Evolutionary conservation across 1,140 invertebrate species (phyloP).

Genomic region (Thaumetopoea pityocampa): DNA sequence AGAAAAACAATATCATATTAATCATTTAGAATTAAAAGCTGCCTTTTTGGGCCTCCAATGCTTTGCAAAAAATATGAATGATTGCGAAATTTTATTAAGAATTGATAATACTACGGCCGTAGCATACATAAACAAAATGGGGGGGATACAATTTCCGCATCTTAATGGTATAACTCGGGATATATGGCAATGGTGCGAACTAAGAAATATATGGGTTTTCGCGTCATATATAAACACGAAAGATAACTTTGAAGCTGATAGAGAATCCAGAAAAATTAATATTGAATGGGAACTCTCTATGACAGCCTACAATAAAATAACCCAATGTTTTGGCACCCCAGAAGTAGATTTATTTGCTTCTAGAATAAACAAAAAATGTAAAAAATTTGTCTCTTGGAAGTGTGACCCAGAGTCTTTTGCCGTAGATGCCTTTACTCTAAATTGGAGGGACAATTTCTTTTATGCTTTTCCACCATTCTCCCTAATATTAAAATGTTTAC

Average conservation of each 20-base stretch:
- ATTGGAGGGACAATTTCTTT: conserved; percentile 19
- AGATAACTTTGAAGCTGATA: conserved; percentile 30
- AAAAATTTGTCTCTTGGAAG: conserved; percentile 19
- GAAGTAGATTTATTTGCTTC: conserved; percentile 30
- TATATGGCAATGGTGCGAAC: conserved; percentile 4
- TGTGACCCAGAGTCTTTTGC: conserved; percentile 20
- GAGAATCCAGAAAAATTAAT: conserved; percentile 26
- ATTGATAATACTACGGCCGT: conserved; percentile 8
- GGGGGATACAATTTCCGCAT: neutral
- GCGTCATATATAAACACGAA: conserved; percentile 46
- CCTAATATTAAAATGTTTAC: conserved; percentile 19
- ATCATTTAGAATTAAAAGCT: conserved; percentile 9
- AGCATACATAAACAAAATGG: neutral
- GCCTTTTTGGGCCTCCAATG: conserved; percentile 11
- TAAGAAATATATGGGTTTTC: neutral
- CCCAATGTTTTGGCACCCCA: conserved; percentile 15
- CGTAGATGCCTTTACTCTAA: conserved; percentile 26
- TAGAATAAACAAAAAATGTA: conserved; percentile 21
- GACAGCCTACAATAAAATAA: conserved; percentile 9
- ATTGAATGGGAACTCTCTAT: conserved; percentile 24
- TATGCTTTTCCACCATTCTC: conserved; percentile 30
- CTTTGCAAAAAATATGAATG: conserved; percentile 10
- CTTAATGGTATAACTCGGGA: neutral
- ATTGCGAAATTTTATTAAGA: conserved; percentile 23
- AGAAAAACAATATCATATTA: conserved; percentile 18